phyloP scores from a whole-genome alignment of 2,888 invertebrate genomes.

The Nomada hirtipes region DNA sequence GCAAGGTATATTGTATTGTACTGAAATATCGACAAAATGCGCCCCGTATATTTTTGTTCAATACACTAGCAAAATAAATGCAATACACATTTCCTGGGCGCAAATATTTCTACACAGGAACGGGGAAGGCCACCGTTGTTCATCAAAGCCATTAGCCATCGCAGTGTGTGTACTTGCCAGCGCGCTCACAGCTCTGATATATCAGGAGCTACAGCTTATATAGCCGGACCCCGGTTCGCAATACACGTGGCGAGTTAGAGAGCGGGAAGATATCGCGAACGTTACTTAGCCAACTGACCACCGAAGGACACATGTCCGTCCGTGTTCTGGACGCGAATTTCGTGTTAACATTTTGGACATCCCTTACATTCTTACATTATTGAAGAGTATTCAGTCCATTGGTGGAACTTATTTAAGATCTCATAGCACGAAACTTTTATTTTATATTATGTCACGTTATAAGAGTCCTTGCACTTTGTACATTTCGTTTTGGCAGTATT shows the following conservation, averaged over 20 bases:
- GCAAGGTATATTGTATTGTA: too few species aligned
- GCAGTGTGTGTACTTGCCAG: conserved; percentile 24
- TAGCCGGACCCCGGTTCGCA: not conserved
- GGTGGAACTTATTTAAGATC: too few species aligned
- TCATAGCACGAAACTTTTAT: too few species aligned
- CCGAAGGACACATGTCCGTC: conserved; percentile 65
- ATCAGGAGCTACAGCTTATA: conserved; percentile 5
- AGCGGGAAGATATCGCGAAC: conserved; percentile 50
- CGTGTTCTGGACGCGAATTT: conserved; percentile 49
- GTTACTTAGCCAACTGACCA: conserved; percentile 60
- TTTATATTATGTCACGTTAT: too few species aligned
- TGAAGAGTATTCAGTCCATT: too few species aligned
- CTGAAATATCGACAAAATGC: too few species aligned
- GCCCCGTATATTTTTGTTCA: too few species aligned
- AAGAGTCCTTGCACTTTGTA: too few species aligned
- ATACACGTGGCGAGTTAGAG: conserved; percentile 40
- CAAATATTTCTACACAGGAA: too few species aligned
- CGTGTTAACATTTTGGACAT: conserved; percentile 54
- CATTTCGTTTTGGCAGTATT: too few species aligned
- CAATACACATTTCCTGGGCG: too few species aligned
- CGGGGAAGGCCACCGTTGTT: conserved; percentile 5
- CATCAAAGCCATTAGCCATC: conserved; percentile 35
- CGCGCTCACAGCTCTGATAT: conserved; percentile 16
- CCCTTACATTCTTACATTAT: not conserved
- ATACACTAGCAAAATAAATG: too few species aligned